Evolutionary conservation across 2,113 vertebrate species (phyloP).

Genomic region (Poecilia latipinna): DNA sequence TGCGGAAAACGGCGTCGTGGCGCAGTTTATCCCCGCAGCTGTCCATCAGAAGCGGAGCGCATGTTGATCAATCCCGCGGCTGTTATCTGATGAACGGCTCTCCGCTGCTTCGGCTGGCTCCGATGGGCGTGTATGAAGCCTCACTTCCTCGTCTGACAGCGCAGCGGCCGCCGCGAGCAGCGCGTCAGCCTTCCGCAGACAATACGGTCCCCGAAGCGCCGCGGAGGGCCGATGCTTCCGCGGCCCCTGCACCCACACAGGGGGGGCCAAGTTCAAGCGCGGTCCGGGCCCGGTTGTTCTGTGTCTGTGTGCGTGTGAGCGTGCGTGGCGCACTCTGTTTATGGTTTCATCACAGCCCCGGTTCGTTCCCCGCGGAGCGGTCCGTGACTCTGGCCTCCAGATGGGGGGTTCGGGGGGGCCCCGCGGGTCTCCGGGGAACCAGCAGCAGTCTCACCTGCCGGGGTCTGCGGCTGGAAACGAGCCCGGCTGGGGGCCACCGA

Average conservation of each 20-base stretch:
- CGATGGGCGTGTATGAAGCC: constrained; percentile 62
- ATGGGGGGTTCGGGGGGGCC: no score
- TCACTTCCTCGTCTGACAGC: constrained; percentile 77
- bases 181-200: constrained; percentile 52
- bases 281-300: constrained; percentile 26
- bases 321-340: constrained; percentile 58
- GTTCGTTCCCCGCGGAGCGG: constrained; percentile 6
- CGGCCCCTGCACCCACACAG: background rate
- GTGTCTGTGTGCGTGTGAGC: constrained; percentile 11
- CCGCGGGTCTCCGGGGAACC: constrained; percentile 14
- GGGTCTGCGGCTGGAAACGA: constrained; percentile 33
- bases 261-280: constrained; percentile 16
- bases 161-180: constrained; percentile 42
- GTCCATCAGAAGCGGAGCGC: constrained; percentile 41
- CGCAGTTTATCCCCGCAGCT: constrained; percentile 33
- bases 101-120: constrained; percentile 23
- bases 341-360: constrained; percentile 35
- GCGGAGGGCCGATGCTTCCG: background rate
- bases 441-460: constrained; percentile 45
- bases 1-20: constrained; percentile 41
- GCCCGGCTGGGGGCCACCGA: constrained; percentile 53
- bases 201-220: constrained; percentile 29
- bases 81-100: constrained; percentile 44
- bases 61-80: constrained; percentile 46
- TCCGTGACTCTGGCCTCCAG: constrained; percentile 19